Percentiles rank a stretch among this genome's conserved stretches.
phyloP scores from a whole-genome alignment of 1,140 invertebrate genomes.

The Anastrepha ludens region DNA sequence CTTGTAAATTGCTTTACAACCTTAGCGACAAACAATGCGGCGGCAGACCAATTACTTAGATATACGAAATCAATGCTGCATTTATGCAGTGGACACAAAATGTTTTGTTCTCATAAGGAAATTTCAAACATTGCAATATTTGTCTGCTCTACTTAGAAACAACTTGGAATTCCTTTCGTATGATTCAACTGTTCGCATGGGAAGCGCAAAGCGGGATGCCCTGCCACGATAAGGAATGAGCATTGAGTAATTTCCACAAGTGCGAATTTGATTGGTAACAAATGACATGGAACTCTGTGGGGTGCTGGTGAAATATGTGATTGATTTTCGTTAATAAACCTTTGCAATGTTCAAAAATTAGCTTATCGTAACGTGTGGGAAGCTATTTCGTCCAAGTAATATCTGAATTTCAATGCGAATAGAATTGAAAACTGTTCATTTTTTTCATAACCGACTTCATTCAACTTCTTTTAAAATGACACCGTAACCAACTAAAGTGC shows the following conservation, averaged over 20 bases:
- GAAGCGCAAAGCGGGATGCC: background rate
- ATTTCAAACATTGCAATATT: constrained; percentile 26
- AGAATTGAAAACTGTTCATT: too few relatives aligned
- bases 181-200: background rate
- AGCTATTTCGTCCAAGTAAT: background rate
- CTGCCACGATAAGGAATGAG: background rate
- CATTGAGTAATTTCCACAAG: background rate
- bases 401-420: too few relatives aligned
- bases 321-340: background rate
- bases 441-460: too few relatives aligned
- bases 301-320: background rate
- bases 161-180: background rate
- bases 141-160: background rate
- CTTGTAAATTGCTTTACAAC: constrained; percentile 33
- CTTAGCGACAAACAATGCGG: constrained; percentile 30
- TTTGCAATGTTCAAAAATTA: background rate
- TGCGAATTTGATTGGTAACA: background rate
- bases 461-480: too few relatives aligned
- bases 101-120: background rate
- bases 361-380: background rate
- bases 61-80: too few relatives aligned
- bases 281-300: background rate
- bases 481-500: too few relatives aligned
- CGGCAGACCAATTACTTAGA: background rate
- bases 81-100: background rate